A percentile compares a stretch with the other conserved stretches of the same genome.
Evolutionary conservation across 2,113 vertebrate genomes (phyloP).

Genomic region (Callorhinus ursinus): DNA sequence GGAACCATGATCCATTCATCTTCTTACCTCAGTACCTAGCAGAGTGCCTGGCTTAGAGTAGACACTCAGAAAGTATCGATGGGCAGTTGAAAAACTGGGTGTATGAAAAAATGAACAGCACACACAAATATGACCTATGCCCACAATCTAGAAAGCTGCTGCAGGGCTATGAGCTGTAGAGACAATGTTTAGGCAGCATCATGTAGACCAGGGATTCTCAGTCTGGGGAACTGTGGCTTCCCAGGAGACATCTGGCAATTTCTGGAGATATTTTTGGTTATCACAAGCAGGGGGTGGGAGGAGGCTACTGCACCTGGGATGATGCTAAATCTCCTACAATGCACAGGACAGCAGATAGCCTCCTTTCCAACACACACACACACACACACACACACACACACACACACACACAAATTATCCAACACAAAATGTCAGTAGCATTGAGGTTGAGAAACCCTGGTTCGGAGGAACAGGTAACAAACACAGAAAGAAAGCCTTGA

Average conservation of each 20-base stretch:
- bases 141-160: neutral
- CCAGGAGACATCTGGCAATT: neutral
- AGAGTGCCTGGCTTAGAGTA: neutral
- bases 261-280: neutral
- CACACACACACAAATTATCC: neutral
- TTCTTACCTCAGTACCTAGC: neutral
- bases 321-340: neutral
- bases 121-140: neutral
- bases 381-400: neutral
- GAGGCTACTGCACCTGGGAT: neutral
- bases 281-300: neutral
- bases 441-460: neutral
- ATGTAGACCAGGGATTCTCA: neutral
- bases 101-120: neutral
- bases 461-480: neutral
- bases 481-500: neutral
- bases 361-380: neutral
- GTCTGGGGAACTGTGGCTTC: neutral
- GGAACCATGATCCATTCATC: neutral
- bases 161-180: neutral
- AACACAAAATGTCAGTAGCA: neutral
- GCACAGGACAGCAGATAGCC: neutral
- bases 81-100: too few relatives aligned
- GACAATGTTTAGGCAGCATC: neutral
- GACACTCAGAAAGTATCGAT: accelerated